Conservation (phyloP, 2,113 vertebrate genomes). For the Budorcas taxicolor region DNA sequence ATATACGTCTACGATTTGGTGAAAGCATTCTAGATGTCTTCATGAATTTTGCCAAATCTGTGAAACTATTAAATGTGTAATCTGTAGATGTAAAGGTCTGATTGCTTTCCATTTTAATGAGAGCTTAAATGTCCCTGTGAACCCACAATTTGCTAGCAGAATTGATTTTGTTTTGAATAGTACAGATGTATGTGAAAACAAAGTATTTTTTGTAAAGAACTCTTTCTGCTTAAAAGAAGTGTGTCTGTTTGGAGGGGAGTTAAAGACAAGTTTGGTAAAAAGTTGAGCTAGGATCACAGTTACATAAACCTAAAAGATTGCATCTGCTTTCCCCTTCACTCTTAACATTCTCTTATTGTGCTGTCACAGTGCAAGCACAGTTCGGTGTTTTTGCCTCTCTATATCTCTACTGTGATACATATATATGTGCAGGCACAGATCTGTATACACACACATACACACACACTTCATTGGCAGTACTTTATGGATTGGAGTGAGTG, state of each 20-base stretch:
- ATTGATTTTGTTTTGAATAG: slow-evolving; percentile 79
- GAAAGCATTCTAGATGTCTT: slow-evolving; percentile 77
- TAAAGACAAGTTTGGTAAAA: slow-evolving; percentile 73
- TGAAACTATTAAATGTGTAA: slow-evolving; percentile 86
- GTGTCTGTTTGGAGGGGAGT: slow-evolving; percentile 74
- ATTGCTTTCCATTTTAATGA: slow-evolving; percentile 83
- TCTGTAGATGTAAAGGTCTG: slow-evolving; percentile 85
- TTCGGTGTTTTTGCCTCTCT: slow-evolving; percentile 78
- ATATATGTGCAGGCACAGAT: background rate
- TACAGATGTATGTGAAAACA: slow-evolving; percentile 75
- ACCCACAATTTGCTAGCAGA: slow-evolving; percentile 86
- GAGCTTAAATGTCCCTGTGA: slow-evolving; percentile 86
- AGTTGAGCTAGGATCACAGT: slow-evolving; percentile 76
- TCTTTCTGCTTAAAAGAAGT: slow-evolving; percentile 74
- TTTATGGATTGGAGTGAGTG: slow-evolving; percentile 63
- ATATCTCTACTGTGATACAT: background rate
- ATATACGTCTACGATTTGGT: background rate
- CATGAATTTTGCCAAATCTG: slow-evolving; percentile 83
- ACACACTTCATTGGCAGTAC: slow-evolving; percentile 66
- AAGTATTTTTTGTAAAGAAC: slow-evolving; percentile 70
- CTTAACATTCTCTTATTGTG: slow-evolving; percentile 74
- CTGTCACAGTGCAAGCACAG: slow-evolving; percentile 79
- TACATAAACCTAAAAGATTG: slow-evolving; percentile 70
- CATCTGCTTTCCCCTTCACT: slow-evolving; percentile 71
- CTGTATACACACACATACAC: background rate